phyloP scores from a whole-genome alignment of 2,797 vertebrate genomes.

The Erethizon dorsatum region DNA sequence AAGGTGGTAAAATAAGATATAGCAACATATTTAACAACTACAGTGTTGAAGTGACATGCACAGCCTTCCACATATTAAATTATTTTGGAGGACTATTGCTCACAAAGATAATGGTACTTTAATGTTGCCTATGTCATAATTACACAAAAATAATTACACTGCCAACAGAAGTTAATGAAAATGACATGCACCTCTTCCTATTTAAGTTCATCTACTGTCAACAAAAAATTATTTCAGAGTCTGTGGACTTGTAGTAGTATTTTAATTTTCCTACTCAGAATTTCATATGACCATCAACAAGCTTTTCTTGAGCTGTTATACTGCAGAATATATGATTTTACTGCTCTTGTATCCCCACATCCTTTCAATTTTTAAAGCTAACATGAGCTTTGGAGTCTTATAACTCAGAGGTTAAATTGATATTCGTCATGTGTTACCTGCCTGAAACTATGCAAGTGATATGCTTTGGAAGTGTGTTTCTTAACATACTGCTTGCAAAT shows the following conservation, averaged over 20 bases:
- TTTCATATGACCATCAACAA: not conserved
- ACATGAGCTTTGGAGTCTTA: not conserved
- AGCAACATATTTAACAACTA: not conserved
- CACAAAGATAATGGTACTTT: not conserved
- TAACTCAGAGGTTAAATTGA: not conserved
- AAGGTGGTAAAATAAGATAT: not conserved
- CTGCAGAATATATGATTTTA: not conserved
- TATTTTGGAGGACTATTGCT: not conserved
- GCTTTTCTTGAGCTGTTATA: not conserved
- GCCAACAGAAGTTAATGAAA: not conserved
- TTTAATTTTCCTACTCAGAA: slow-evolving; percentile 10
- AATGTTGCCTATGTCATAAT: not conserved
- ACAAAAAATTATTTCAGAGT: not conserved
- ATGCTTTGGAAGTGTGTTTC: not conserved
- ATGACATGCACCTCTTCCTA: not conserved
- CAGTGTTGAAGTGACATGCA: not conserved
- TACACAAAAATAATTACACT: not conserved
- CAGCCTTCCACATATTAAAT: not conserved
- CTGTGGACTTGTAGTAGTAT: not conserved
- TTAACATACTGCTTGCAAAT: not conserved
- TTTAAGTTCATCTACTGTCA: not conserved
- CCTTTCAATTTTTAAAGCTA: not conserved
- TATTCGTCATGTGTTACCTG: not conserved
- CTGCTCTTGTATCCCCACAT: not conserved
- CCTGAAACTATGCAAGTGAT: not conserved